Evolutionary conservation across 2,888 invertebrate genomes (phyloP), one percentile per base, ranked within the genome.

Genomic region (Eretmocerus hayati): DNA sequence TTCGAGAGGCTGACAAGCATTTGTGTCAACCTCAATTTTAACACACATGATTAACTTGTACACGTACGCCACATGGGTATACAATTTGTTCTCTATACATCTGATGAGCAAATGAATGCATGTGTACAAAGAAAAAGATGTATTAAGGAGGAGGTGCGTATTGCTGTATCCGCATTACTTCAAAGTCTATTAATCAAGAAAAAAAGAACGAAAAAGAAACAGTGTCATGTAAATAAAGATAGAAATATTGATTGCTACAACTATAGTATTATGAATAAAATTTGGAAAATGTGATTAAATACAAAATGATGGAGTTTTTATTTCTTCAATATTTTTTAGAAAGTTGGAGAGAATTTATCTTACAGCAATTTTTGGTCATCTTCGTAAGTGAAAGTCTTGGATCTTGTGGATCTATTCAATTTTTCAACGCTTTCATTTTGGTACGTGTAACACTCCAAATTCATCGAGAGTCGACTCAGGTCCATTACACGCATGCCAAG

Each of bases 211-310:
- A 50, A 42, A 22, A 49, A 38, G 47, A 50, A 42, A 22, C 47
- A 53, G 47, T 53, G 47, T 50, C 43, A 50, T 53, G 53, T 53
- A 50, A 50, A 53, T 50, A 53, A 46, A 42, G n/a, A 47, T 53
- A 53, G 53, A 50, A 39, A 39, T 53, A 53, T 47, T 50, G 49
- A 46, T 53, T 53, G 53, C 49, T 53, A 53, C 50, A 50, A 53
- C 46, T 52, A 52, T 46, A 52, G 50, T 50, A 53, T 53, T 48
- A 50, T 22, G 38, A 53, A 53, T 53, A 53, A 53, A 53, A 53
- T 39, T 18, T 46, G 47, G 31, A 53, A 50, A 53, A 53, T 49
- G 52, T 49, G 46, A 48, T 46, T 42, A 37, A 40, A 13, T 30
- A 30, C 13, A 30, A 8, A 30, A 8, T 30, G 8, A 13, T 30